Evolutionary conservation across 2,797 vertebrate genomes (phyloP), one percentile per base, ranked within the genome.

Genomic region (Sebastes ruberrimus): DNA sequence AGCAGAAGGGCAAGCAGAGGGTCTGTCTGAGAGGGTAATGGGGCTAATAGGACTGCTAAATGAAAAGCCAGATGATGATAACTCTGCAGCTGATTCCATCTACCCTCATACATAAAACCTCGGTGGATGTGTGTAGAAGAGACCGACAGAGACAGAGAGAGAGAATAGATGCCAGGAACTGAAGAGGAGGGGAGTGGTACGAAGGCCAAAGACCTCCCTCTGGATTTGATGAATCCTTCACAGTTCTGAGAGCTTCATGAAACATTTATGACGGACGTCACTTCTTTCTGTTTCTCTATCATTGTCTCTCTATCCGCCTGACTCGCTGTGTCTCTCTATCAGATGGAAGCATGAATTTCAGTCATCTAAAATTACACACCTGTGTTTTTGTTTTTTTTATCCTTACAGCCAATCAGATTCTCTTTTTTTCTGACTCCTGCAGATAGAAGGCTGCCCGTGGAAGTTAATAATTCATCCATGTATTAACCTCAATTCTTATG

Each of bases 401-500:
- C 32, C 25, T 76, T 32, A 55, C 63, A 80, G 71, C 63, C 52
- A 80, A 76, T 74, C 74, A 33, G 23, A 84, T 87, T 71, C 28
- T 64, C 27, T 76, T 49, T 71, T 63, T 69, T 53, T 65, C 71
- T 10, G 35, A 76, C 65, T 69, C 59, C 78, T 57, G 73, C 72
- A 87, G 88, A 92, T 84, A 82, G 81, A 92, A 90, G 49, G 33
- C 78, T 57, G 78, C 79, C 71, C 22, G 71, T 46, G 72, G 28
- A 86, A 80, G 78, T 95, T 87, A 94, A 95, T 94, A 93, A 95
- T 95, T 94, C 78, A 95, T 93, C 70, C 78, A 80, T 73, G 91
- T 88, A 90, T 95, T 96, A 94, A 95, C 94, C 89, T 95, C 92
- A 89, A 88, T 92, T 49, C 81, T 90, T 86, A 85, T 87, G 82